A percentile compares a stretch with the other conserved stretches of the same genome.
Evolutionary conservation across 2,888 invertebrate genomes (phyloP).

Genomic region (Drosophila prostipennis): DNA sequence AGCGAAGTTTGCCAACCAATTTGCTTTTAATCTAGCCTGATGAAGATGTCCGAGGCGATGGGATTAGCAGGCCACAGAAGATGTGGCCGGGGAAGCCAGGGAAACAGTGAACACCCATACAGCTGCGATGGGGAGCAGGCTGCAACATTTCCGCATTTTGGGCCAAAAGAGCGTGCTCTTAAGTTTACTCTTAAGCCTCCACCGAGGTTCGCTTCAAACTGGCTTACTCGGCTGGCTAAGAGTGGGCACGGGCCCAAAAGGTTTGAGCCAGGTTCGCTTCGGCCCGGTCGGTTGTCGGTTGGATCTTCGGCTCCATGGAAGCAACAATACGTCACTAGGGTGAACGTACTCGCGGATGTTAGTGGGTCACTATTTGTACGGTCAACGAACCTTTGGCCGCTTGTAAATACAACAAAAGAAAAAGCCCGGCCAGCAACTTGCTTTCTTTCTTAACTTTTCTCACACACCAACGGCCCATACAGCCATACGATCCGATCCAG

Average conservation of each 20-base stretch:
- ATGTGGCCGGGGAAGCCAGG: constrained; percentile 4
- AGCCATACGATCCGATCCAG: constrained; percentile 1
- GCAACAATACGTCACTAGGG: constrained; percentile 84
- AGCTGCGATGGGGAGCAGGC: constrained; percentile 24
- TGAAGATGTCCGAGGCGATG: constrained; percentile 71
- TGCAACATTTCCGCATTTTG: constrained; percentile 72
- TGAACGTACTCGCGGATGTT: constrained; percentile 85
- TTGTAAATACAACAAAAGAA: constrained; percentile 77
- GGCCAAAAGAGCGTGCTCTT: constrained; percentile 52
- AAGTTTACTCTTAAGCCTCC: constrained; percentile 61
- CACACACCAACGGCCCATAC: constrained; percentile 30
- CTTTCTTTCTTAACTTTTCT: constrained; percentile 74
- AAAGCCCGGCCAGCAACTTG: constrained; percentile 56
- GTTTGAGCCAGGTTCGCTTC: constrained; percentile 74
- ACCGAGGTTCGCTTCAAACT: constrained; percentile 34
- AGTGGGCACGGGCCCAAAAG: constrained; percentile 36
- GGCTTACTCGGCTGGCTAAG: constrained; percentile 10
- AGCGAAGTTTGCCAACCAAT: constrained; percentile 44
- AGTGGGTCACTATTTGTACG: constrained; percentile 85
- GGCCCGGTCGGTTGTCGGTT: constrained; percentile 48
- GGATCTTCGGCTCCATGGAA: constrained; percentile 57
- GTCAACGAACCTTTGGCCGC: constrained; percentile 84
- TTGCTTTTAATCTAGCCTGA: constrained; percentile 65
- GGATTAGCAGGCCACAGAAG: constrained; percentile 52
- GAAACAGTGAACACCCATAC: constrained; percentile 12